phyloP scores from a whole-genome alignment of 2,888 invertebrate species.

The Rhingia rostrata region DNA sequence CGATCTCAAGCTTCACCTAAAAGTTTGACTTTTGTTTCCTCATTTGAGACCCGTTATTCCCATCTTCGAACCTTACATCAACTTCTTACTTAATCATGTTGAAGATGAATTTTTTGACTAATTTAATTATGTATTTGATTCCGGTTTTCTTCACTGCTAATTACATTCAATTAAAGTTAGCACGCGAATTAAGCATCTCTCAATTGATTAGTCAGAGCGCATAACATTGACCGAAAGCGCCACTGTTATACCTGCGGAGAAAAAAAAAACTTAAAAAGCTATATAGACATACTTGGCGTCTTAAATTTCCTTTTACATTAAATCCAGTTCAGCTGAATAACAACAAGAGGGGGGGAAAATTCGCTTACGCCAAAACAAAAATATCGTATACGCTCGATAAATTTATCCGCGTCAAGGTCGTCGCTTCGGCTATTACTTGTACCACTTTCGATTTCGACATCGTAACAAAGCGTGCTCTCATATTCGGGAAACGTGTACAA shows the following conservation, averaged over 20 bases:
- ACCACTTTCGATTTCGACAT: constrained; percentile 63
- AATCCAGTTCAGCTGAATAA: constrained; percentile 2
- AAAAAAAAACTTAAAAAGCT: constrained; percentile 1
- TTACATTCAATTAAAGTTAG: constrained; percentile 49
- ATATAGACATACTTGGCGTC: constrained; percentile 41
- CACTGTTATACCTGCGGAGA: constrained; percentile 1
- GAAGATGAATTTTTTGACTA: constrained; percentile 48
- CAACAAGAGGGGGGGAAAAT: constrained; percentile 20
- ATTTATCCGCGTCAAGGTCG: constrained; percentile 56
- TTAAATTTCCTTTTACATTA: constrained; percentile 55
- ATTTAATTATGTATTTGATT: constrained; percentile 61
- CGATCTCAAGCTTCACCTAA: neutral
- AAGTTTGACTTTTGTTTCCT: neutral
- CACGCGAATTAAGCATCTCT: constrained; percentile 52
- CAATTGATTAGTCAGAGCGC: constrained; percentile 28
- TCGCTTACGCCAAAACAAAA: constrained; percentile 30
- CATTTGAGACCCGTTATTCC: constrained; percentile 13
- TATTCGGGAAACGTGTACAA: constrained; percentile 46
- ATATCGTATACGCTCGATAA: constrained; percentile 56
- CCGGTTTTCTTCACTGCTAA: constrained; percentile 60
- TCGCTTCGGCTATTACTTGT: constrained; percentile 48
- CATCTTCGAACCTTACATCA: neutral
- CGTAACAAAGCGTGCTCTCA: constrained; percentile 22
- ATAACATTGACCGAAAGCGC: neutral
- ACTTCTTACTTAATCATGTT: neutral